Percentiles rank a stretch among this genome's conserved stretches.
Conservation (phyloP, 1,140 invertebrate genomes). For the Solen grandis region DNA sequence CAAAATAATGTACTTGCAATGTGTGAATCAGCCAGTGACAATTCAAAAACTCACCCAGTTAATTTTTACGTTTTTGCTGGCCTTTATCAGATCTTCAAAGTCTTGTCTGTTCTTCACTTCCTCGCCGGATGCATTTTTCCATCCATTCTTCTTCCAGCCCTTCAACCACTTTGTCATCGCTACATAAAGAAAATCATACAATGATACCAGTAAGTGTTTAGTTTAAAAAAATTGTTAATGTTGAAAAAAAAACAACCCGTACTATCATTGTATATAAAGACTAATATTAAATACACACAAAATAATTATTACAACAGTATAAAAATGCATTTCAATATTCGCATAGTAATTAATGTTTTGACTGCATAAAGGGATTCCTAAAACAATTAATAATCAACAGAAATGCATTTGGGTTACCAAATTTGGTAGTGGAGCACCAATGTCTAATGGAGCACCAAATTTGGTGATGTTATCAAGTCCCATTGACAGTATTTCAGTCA, state of each 20-base stretch:
- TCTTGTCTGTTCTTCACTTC: constrained; percentile 93
- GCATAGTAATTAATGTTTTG: no score
- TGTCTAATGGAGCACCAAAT: no score
- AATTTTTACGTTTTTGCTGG: constrained; percentile 85
- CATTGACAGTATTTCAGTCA: no score
- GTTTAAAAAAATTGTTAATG: not conserved
- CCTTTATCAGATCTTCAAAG: constrained; percentile 88
- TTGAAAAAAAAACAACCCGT: not conserved
- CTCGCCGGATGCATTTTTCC: constrained; percentile 87
- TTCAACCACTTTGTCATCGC: constrained; percentile 93
- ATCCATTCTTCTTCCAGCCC: constrained; percentile 92
- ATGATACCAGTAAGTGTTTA: not conserved
- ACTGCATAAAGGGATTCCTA: no score
- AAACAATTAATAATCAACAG: no score
- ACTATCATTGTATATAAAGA: not conserved
- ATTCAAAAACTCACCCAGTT: constrained; percentile 84
- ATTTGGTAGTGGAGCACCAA: no score
- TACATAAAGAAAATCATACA: constrained; percentile 50
- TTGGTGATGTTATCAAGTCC: no score
- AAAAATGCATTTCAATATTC: no score
- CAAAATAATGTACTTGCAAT: not conserved
- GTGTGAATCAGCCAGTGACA: not conserved
- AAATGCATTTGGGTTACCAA: no score
- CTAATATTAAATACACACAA: not conserved
- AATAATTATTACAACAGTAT: no score